Evolutionary conservation across 1,140 invertebrate genomes (phyloP).

Genomic region (Cephus cinctus): DNA sequence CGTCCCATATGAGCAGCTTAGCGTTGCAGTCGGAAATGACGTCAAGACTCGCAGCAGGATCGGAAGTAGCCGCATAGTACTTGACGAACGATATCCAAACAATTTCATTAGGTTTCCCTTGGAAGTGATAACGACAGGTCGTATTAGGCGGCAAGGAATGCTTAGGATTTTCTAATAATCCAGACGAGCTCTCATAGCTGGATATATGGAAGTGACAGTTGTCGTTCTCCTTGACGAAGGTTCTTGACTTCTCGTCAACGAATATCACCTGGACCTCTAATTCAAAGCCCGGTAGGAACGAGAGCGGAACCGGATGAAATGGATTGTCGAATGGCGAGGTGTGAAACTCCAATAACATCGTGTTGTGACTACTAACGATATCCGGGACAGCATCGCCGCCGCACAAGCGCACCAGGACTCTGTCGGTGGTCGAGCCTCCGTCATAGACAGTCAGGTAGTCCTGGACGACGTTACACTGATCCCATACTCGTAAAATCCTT

Average conservation of each 20-base stretch:
- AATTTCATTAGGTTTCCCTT: slow-evolving; percentile 71
- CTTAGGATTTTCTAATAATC: slow-evolving; percentile 71
- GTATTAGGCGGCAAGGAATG: slow-evolving; percentile 84
- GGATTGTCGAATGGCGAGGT: slow-evolving; percentile 80
- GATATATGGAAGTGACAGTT: slow-evolving; percentile 76
- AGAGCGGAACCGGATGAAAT: slow-evolving; percentile 75
- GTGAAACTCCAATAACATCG: slow-evolving; percentile 79
- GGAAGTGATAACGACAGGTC: slow-evolving; percentile 70
- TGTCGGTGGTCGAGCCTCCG: slow-evolving; percentile 69
- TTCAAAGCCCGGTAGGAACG: slow-evolving; percentile 78
- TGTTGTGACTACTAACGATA: slow-evolving; percentile 74
- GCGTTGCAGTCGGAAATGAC: slow-evolving; percentile 69
- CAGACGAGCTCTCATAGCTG: slow-evolving; percentile 71
- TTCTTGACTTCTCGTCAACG: slow-evolving; percentile 71
- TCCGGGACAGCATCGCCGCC: slow-evolving; percentile 81
- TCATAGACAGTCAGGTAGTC: slow-evolving; percentile 83
- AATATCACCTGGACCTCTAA: slow-evolving; percentile 75
- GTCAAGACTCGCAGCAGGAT: slow-evolving; percentile 64
- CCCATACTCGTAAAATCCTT: slow-evolving; percentile 70
- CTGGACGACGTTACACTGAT: slow-evolving; percentile 77
- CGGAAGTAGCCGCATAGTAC: slow-evolving; percentile 70
- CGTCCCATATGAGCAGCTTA: slow-evolving; percentile 74
- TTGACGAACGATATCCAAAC: slow-evolving; percentile 85
- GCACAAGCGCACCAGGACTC: slow-evolving; percentile 75
- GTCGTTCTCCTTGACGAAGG: slow-evolving; percentile 69